A percentile compares a stretch with the other conserved stretches of the same genome.
phyloP scores from a whole-genome alignment of 2,888 invertebrate genomes.

The Rugalucina vietnamica region DNA sequence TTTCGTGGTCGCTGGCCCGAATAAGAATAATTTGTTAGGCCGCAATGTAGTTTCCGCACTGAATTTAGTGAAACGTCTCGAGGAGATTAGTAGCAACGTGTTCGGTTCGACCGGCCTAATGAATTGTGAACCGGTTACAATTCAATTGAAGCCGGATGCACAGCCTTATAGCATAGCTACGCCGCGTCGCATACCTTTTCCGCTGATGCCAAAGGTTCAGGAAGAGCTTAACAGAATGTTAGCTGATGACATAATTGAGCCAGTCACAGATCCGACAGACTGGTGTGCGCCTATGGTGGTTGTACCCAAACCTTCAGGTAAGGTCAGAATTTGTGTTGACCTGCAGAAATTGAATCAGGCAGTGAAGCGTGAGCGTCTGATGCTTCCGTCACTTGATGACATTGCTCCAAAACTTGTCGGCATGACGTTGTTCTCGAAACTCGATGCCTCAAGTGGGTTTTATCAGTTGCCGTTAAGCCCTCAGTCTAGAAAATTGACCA shows the following conservation, averaged over 20 bases:
- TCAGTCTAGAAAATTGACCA: conserved; percentile 42
- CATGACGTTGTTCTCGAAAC: conserved; percentile 47
- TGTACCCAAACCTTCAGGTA: conserved; percentile 47
- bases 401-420: conserved; percentile 42
- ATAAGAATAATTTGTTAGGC: neutral
- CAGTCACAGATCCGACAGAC: conserved; percentile 38
- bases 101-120: conserved; percentile 14
- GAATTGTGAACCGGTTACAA: conserved; percentile 27
- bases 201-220: conserved; percentile 32
- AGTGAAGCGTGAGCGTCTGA: conserved; percentile 50
- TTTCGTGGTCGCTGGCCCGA: neutral
- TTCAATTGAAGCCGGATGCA: conserved; percentile 10
- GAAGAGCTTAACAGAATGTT: conserved; percentile 50
- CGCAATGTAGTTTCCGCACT: neutral
- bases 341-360: conserved; percentile 54
- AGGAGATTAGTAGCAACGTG: neutral
- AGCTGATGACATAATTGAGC: conserved; percentile 44
- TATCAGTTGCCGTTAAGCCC: conserved; percentile 51
- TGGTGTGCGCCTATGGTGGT: conserved; percentile 57
- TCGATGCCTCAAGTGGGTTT: conserved; percentile 56
- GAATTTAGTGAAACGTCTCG: neutral
- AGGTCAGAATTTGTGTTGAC: conserved; percentile 55
- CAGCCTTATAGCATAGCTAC: conserved; percentile 20
- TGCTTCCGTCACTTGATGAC: conserved; percentile 54
- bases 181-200: conserved; percentile 34